Percentiles rank a stretch among this genome's conserved stretches.
phyloP scores from a whole-genome alignment of 2,113 vertebrate genomes.

The Tachuris rubrigastra region DNA sequence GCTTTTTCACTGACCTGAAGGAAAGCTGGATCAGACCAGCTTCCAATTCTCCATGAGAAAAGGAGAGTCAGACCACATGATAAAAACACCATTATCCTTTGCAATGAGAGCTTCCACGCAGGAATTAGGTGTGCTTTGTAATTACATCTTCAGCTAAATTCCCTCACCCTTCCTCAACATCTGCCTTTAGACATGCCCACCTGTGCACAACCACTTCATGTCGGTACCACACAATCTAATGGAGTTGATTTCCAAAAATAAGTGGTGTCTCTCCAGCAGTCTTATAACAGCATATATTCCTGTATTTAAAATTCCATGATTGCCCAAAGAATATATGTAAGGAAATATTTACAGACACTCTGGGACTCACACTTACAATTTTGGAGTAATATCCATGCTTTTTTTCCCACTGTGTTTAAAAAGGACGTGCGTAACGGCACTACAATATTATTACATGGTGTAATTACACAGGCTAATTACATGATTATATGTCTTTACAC shows the following conservation, averaged over 20 bases:
- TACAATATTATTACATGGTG: constrained; percentile 65
- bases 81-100: not conserved
- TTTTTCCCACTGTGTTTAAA: not conserved
- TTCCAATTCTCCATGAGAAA: not conserved
- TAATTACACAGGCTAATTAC: constrained; percentile 61
- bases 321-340: not conserved
- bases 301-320: not conserved
- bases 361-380: not conserved
- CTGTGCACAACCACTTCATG: not conserved
- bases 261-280: not conserved
- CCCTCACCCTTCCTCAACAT: not conserved
- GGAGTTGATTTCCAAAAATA: not conserved
- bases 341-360: not conserved
- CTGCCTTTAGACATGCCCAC: not conserved
- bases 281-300: not conserved
- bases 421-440: not conserved
- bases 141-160: not conserved
- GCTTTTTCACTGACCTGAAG: not conserved
- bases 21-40: not conserved
- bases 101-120: not conserved
- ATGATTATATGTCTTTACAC: constrained; percentile 61
- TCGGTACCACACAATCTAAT: not conserved
- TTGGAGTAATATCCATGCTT: not conserved
- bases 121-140: not conserved
- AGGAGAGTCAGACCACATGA: not conserved